phyloP scores from a whole-genome alignment of 2,888 invertebrate genomes.

The Epistrophella euchroma region DNA sequence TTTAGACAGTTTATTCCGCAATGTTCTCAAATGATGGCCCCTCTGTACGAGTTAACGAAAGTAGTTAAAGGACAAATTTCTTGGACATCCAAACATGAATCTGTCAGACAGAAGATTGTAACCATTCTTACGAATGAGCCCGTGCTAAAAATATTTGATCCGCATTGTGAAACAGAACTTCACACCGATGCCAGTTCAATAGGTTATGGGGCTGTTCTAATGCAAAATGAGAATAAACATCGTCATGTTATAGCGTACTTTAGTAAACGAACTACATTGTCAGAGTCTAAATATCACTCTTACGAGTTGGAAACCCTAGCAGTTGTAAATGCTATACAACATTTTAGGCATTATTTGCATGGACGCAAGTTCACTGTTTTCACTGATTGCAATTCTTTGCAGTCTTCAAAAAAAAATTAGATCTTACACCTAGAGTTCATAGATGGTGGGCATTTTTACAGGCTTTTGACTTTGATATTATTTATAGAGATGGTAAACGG shows the following conservation, averaged over 20 bases:
- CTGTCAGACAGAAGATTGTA: neutral
- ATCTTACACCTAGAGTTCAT: neutral
- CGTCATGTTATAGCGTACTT: neutral
- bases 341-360: neutral
- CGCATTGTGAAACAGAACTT: neutral
- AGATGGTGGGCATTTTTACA: neutral
- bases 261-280: neutral
- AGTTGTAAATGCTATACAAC: neutral
- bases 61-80: neutral
- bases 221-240: slow-evolving; percentile 1
- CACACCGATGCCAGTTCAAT: slow-evolving; percentile 1
- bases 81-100: neutral
- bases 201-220: neutral
- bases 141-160: neutral
- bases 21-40: neutral
- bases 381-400: neutral
- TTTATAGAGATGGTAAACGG: slow-evolving; percentile 39
- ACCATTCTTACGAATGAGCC: neutral
- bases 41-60: neutral
- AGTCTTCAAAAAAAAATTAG: slow-evolving; percentile 5
- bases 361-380: neutral
- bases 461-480: slow-evolving; percentile 38
- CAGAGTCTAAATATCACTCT: neutral
- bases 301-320: neutral
- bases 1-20: slow-evolving; percentile 22